Evolutionary conservation across 2,888 invertebrate genomes (phyloP).

Genomic region (Carcina quercana): DNA sequence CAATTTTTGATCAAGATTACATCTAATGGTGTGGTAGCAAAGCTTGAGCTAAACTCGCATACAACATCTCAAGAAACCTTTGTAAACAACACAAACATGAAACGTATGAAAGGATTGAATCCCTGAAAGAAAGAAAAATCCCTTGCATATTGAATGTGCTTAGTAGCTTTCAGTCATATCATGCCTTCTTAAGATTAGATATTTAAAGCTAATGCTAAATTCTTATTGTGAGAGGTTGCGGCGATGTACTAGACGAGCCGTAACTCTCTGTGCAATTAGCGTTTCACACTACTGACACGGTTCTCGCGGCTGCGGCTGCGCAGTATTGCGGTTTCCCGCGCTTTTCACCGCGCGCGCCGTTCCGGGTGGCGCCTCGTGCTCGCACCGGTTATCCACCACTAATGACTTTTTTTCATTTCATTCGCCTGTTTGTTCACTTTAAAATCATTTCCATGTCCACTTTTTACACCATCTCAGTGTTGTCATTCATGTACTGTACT

Average conservation of each 20-base stretch:
- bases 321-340: conserved; percentile 69
- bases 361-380: conserved; percentile 66
- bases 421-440: conserved; percentile 33
- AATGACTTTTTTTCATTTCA: conserved; percentile 46
- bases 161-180: conserved; percentile 3
- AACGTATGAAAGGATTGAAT: no score
- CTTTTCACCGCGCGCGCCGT: conserved; percentile 67
- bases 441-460: neutral
- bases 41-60: no score
- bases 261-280: conserved; percentile 16
- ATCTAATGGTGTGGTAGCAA: no score
- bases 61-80: no score
- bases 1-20: no score
- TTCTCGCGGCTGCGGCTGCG: conserved; percentile 56
- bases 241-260: conserved; percentile 7
- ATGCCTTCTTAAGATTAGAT: conserved; percentile 5
- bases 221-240: conserved; percentile 3
- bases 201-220: conserved; percentile 8
- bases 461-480: conserved; percentile 2
- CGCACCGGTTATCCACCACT: conserved; percentile 50
- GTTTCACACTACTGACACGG: conserved; percentile 72
- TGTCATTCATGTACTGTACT: no score
- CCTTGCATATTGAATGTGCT: no score
- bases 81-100: no score
- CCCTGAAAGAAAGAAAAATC: no score